Evolutionary conservation across 2,888 invertebrate species (phyloP).

Genomic region (Malthinus flaveolus): DNA sequence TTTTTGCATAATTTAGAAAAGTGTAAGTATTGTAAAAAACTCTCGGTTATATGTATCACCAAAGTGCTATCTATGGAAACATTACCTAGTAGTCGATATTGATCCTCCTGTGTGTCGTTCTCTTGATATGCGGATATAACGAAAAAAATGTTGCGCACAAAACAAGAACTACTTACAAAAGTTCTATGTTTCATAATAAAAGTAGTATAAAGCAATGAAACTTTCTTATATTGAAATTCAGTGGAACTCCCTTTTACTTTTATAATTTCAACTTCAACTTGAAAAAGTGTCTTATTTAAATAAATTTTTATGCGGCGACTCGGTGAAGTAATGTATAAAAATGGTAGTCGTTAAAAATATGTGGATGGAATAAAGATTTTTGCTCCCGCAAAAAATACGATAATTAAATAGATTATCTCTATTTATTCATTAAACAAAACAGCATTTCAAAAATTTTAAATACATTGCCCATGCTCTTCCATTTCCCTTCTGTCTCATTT

Average conservation of each 20-base stretch:
- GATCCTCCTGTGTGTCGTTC: conserved; percentile 30
- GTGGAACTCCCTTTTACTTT: neutral
- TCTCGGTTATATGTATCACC: conserved; percentile 10
- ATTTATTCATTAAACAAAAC: no score
- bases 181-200: no score
- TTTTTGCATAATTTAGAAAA: conserved; percentile 14
- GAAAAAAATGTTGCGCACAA: conserved; percentile 25
- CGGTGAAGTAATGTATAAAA: neutral
- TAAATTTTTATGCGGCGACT: neutral
- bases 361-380: no score
- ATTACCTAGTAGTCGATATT: conserved; percentile 30
- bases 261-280: neutral
- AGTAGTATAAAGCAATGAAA: conserved; percentile 9
- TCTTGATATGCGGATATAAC: conserved; percentile 27
- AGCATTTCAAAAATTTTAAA: no score
- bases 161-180: conserved; percentile 7
- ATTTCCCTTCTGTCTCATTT: no score
- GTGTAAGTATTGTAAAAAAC: conserved; percentile 9
- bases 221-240: neutral
- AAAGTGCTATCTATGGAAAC: conserved; percentile 32
- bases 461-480: no score
- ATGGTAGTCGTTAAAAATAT: no score
- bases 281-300: neutral
- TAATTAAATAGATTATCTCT: no score
- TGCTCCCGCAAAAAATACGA: no score